Percentiles rank a stretch among this genome's conserved stretches.
Evolutionary conservation across 1,140 invertebrate species (phyloP).

Genomic region (Zaprionus ghesquierei): DNA sequence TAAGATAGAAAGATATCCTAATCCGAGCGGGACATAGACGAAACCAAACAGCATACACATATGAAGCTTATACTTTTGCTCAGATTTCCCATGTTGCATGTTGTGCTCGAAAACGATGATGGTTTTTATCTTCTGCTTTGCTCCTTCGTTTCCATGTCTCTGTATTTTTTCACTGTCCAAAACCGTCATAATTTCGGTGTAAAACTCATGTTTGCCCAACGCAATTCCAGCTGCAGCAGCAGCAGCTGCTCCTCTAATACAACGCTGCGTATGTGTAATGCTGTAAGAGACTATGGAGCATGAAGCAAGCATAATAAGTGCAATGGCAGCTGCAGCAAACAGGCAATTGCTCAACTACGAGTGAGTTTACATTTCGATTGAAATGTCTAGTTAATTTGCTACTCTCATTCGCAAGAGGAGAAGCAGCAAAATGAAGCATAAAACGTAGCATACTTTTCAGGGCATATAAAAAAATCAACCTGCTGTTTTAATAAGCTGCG

Average conservation of each 20-base stretch:
- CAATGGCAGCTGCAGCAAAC: conserved; percentile 18
- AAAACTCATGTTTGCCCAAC: conserved; percentile 41
- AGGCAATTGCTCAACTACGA: background rate
- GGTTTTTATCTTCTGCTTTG: conserved; percentile 17
- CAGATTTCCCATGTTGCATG: conserved; percentile 67
- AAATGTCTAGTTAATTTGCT: too few relatives aligned
- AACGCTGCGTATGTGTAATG: conserved; percentile 58
- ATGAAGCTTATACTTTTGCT: conserved; percentile 6
- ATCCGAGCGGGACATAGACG: conserved; percentile 9
- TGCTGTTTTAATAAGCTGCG: background rate
- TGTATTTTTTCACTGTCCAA: background rate
- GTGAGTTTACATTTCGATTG: background rate
- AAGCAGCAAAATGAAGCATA: background rate
- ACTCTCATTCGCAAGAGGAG: too few relatives aligned
- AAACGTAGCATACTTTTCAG: background rate
- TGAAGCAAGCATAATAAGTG: conserved; percentile 2
- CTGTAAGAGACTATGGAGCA: background rate
- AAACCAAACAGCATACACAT: conserved; percentile 15
- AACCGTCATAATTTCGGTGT: conserved; percentile 7
- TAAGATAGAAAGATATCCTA: conserved; percentile 6
- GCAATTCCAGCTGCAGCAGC: background rate
- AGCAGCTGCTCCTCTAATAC: conserved; percentile 21
- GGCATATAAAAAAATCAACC: background rate
- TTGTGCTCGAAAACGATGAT: conserved; percentile 47
- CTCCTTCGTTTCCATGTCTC: conserved; percentile 3